Evolutionary conservation across 2,113 vertebrate species (phyloP), one percentile per base, ranked within the genome.

Genomic region (Eptesicus fuscus): DNA sequence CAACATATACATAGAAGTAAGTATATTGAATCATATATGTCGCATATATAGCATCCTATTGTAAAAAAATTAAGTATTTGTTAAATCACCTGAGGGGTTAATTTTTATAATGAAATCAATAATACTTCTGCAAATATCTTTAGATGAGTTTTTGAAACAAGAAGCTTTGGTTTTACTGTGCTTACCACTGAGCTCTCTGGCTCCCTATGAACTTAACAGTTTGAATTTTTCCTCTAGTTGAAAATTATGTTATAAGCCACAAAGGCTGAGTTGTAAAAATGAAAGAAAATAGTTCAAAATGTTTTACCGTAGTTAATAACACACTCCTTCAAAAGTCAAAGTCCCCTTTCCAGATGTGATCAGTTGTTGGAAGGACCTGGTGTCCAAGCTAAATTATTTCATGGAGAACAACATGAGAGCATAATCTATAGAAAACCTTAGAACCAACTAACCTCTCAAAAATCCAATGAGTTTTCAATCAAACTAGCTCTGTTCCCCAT

Each of bases 51-150:
- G 51, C 49, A 90, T 47, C 4, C 0, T 61, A 84, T 8, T 63
- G 4, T 51, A 87, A 80, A 83, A 42, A 17, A 35, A 47, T 76
- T 25, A 94, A 82, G 53, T 90, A 85, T 47, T 85, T 74, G 5
- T 88, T 90, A 90, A 18, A 84, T 84, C 9, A 84, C 25, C 87
- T 92, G 16, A 87, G 40, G 1, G 9, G 22, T 5, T 88, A 69
- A 37, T 32, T 77, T 95, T 93, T 83, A 88, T 76, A 88, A 92
- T 59, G 53, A 83, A 91, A 86, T 88, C 30, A 83, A 32, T 47
- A 87, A 83, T 47, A 88, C 56, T 79, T 83, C 40, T 59, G 47
- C 9, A 76, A 47, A 22, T 74, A 80, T 40, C 47, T 95, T 89
- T 56, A 53, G 35, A 91, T 30, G 61, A 84, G 23, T 18, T 94